Conservation (phyloP, 2,113 vertebrate genomes). For the Bubo bubo region DNA sequence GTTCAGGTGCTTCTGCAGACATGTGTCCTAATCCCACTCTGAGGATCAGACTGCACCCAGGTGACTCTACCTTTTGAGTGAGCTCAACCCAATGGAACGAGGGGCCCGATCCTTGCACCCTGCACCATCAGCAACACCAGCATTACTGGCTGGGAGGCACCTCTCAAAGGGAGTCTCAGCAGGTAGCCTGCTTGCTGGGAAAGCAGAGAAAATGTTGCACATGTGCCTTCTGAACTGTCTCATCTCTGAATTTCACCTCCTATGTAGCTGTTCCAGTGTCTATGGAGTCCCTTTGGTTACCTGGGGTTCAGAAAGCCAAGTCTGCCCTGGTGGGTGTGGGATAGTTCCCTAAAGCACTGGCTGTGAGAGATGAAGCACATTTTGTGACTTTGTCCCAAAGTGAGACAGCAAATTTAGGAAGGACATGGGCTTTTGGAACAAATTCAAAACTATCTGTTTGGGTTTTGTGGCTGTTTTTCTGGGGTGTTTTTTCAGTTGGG, state of each 20-base stretch:
- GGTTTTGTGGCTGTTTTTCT: not conserved
- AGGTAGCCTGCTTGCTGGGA: not conserved
- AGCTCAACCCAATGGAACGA: not conserved
- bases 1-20: not conserved
- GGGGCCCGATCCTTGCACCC: rapidly evolving
- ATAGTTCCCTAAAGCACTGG: not conserved
- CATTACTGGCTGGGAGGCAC: rapidly evolving
- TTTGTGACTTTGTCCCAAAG: not conserved
- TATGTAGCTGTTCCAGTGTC: not conserved
- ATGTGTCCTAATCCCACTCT: not conserved
- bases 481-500: not conserved
- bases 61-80: not conserved
- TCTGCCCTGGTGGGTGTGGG: not conserved
- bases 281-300: not conserved
- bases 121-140: not conserved
- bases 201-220: not conserved
- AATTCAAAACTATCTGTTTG: not conserved
- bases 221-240: not conserved
- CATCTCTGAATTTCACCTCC: not conserved
- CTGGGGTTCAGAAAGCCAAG: not conserved
- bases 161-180: not conserved
- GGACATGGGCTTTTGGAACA: not conserved
- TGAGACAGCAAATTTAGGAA: not conserved
- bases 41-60: rapidly evolving
- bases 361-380: not conserved